A percentile compares a stretch with the other conserved stretches of the same genome.
Evolutionary conservation across 2,797 vertebrate genomes (phyloP).

Genomic region (Sphaeramia orbicularis): DNA sequence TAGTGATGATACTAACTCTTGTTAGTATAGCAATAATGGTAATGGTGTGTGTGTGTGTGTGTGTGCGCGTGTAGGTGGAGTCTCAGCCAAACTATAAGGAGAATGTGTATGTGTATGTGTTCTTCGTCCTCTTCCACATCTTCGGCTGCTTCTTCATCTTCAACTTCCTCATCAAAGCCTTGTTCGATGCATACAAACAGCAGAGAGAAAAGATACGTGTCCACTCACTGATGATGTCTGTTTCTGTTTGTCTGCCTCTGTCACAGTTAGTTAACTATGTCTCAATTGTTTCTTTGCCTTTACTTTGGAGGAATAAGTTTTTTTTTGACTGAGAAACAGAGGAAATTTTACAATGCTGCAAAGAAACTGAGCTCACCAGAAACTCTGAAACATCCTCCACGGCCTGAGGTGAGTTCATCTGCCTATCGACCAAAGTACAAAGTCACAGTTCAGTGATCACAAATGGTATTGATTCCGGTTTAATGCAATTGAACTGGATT

Average conservation of each 20-base stretch:
- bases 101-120: not conserved
- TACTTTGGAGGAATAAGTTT: slow-evolving; percentile 5
- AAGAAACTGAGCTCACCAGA: not conserved
- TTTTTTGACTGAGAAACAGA: slow-evolving; percentile 5
- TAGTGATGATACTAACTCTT: no score
- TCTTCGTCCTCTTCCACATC: not conserved
- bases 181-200: slow-evolving; percentile 1
- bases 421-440: no score
- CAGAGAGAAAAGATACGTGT: slow-evolving; percentile 10
- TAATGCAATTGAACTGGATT: no score
- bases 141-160: slow-evolving; percentile 12
- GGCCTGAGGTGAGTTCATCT: slow-evolving; percentile 5
- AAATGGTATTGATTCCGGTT: no score
- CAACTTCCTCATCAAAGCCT: not conserved
- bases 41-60: not conserved
- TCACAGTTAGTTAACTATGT: not conserved
- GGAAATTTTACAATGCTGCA: not conserved
- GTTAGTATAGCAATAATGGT: no score
- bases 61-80: not conserved
- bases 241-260: not conserved
- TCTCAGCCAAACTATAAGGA: not conserved
- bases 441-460: no score
- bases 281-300: not conserved
- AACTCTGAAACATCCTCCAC: not conserved
- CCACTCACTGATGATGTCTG: not conserved